Evolutionary conservation across 2,113 vertebrate genomes (phyloP).

Genomic region (Pavo muticus): DNA sequence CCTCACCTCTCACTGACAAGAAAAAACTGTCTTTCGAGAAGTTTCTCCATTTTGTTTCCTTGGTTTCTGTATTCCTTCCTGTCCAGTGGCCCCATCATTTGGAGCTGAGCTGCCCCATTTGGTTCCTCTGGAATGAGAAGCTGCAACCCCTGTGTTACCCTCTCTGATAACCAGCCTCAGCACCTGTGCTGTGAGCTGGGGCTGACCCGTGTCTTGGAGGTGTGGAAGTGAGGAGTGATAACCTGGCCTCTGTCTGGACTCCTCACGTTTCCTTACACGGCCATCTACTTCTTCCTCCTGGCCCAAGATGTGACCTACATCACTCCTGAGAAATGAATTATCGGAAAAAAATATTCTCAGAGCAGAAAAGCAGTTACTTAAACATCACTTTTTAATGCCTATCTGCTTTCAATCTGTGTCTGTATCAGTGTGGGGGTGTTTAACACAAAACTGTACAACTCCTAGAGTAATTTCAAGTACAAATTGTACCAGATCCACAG

Average conservation of each 20-base stretch:
- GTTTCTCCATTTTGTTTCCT: not conserved
- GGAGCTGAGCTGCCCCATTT: not conserved
- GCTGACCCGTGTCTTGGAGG: not conserved
- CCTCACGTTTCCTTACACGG: accelerated
- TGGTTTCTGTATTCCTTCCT: not conserved
- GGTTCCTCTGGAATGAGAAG: not conserved
- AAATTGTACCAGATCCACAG: constrained; percentile 33
- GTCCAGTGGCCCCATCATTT: not conserved
- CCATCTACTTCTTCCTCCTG: not conserved
- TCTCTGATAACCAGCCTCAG: not conserved
- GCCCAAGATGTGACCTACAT: not conserved
- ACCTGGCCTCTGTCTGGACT: not conserved
- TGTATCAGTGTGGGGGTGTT: not conserved
- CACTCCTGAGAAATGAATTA: not conserved
- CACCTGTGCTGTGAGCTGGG: not conserved
- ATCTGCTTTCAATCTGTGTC: not conserved
- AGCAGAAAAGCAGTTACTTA: constrained; percentile 21
- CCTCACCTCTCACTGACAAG: not conserved
- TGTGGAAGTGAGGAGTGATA: not conserved
- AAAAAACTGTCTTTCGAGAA: not conserved
- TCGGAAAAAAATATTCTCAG: not conserved
- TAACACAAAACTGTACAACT: not conserved
- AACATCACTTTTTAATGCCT: not conserved
- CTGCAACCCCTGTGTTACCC: not conserved
- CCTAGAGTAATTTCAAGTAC: constrained; percentile 45